A percentile compares a stretch with the other conserved stretches of the same genome.
phyloP scores from a whole-genome alignment of 2,888 invertebrate genomes.

The Eudasyphora cyanicolor region DNA sequence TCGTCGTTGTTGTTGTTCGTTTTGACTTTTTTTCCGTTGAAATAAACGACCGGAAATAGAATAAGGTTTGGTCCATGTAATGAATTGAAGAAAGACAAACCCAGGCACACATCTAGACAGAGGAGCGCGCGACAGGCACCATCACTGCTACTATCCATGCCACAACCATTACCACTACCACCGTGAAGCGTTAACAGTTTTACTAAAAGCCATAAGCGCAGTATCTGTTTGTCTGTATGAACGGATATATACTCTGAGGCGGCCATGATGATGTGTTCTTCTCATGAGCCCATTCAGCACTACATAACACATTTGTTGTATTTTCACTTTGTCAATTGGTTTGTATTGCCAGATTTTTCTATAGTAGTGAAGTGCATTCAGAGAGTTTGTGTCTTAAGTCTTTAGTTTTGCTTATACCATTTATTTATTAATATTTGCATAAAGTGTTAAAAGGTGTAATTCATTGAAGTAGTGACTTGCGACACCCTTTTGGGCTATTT shows the following conservation, averaged over 20 bases:
- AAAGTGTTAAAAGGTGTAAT: no score
- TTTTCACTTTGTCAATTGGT: neutral
- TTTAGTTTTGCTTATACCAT: neutral
- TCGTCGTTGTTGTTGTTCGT: conserved; percentile 3
- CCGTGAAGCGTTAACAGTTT: conserved; percentile 8
- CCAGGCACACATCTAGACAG: neutral
- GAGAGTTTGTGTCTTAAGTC: conserved; percentile 14
- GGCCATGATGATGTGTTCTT: neutral
- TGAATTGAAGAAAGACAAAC: conserved; percentile 10
- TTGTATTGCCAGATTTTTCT: neutral
- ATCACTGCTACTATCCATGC: no score
- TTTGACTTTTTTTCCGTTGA: conserved; percentile 18
- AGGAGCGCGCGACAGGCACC: neutral
- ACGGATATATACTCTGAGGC: neutral
- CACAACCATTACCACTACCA: neutral
- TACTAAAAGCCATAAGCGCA: neutral
- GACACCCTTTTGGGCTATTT: no score
- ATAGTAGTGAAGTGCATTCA: neutral
- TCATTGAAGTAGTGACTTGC: no score
- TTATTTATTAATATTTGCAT: no score
- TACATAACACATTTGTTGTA: no score
- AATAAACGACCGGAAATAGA: conserved; percentile 67
- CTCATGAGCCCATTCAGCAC: neutral
- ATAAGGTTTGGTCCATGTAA: conserved; percentile 66
- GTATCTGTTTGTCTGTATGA: neutral